phyloP scores from a whole-genome alignment of 2,113 vertebrate genomes.

The Cyprichromis sp. region DNA sequence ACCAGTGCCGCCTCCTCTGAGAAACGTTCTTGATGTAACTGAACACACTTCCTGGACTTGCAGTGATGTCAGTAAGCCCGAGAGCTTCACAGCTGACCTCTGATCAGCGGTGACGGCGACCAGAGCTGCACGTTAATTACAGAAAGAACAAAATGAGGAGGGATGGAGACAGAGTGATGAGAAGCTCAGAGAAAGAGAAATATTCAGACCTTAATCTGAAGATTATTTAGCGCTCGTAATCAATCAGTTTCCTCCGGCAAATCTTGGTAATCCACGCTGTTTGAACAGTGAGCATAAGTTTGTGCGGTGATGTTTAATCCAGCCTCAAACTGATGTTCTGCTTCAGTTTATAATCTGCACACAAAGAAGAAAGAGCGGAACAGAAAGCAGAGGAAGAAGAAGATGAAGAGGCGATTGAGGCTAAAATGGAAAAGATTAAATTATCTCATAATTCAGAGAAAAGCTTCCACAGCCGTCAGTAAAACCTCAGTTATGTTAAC shows the following conservation, averaged over 20 bases:
- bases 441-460: background rate
- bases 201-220: conserved; percentile 46
- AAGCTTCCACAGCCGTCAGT: background rate
- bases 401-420: background rate
- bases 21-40: background rate
- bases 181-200: conserved; percentile 20
- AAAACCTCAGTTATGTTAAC: background rate
- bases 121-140: background rate
- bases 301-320: background rate
- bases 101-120: background rate
- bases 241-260: conserved; percentile 31
- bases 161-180: conserved; percentile 17
- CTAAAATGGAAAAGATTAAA: background rate
- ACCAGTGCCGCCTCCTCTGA: background rate
- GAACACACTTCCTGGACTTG: background rate
- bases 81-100: background rate
- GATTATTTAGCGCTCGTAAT: conserved; percentile 33
- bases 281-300: background rate
- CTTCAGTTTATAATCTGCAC: background rate
- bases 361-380: background rate
- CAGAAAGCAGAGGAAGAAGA: background rate
- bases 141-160: conserved; percentile 5
- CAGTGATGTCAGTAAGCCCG: background rate
- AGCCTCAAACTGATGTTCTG: background rate
- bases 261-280: background rate